phyloP scores from a whole-genome alignment of 2,113 vertebrate genomes.

The Amia ocellicauda region DNA sequence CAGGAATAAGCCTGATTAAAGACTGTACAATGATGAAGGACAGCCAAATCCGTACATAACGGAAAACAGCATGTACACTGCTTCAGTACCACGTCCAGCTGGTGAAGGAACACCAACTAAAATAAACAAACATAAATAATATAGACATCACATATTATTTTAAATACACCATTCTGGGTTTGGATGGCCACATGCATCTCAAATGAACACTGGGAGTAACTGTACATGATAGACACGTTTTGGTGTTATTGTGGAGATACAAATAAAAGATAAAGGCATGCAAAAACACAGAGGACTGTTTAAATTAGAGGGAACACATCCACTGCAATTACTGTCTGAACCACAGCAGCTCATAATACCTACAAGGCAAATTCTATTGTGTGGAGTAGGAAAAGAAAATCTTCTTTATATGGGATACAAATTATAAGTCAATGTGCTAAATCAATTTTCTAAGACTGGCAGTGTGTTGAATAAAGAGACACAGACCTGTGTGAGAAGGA shows the following conservation, averaged over 20 bases:
- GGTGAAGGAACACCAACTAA: too few relatives aligned
- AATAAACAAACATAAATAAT: conserved; percentile 13
- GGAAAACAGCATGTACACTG: too few relatives aligned
- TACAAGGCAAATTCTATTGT: conserved; percentile 41
- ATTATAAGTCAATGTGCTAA: conserved; percentile 45
- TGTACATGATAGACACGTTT: conserved; percentile 9
- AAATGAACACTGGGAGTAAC: background rate
- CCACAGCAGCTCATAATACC: conserved; percentile 49
- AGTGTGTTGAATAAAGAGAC: conserved; percentile 12
- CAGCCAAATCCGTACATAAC: too few relatives aligned
- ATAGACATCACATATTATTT: conserved; percentile 15
- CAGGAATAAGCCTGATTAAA: too few relatives aligned
- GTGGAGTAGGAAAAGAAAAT: conserved; percentile 30
- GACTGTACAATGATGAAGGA: too few relatives aligned
- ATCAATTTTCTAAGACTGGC: conserved; percentile 44
- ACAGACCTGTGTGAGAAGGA: conserved; percentile 22
- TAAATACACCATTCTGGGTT: background rate
- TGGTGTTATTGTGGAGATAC: background rate
- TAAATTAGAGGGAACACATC: conserved; percentile 29
- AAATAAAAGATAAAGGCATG: conserved; percentile 6
- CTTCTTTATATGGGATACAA: conserved; percentile 40
- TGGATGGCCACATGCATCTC: conserved; percentile 5
- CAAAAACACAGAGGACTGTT: conserved; percentile 12
- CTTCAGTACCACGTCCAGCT: too few relatives aligned
- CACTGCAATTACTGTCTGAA: conserved; percentile 44